phyloP scores from a whole-genome alignment of 2,113 vertebrate genomes.

The Brienomyrus longianalis region DNA sequence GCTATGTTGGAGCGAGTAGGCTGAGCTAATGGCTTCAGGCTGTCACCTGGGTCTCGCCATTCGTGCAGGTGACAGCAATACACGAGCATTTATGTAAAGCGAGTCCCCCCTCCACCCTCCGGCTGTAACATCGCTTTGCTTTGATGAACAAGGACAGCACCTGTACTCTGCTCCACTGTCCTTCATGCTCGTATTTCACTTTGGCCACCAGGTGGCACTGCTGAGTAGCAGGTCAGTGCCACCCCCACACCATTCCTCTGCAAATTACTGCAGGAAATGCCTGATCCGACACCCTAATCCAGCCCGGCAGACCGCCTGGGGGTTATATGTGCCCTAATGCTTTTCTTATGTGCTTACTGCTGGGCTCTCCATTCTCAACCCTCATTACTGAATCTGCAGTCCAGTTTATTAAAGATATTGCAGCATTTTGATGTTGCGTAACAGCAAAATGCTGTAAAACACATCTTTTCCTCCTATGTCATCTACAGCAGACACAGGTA shows the following conservation, averaged over 20 bases:
- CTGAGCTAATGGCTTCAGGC: background rate
- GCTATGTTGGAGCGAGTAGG: background rate
- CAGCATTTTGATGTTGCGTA: background rate
- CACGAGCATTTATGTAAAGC: background rate
- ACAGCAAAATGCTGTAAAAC: background rate
- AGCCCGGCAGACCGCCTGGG: background rate
- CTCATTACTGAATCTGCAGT: background rate
- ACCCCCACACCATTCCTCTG: background rate
- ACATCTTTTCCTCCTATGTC: background rate
- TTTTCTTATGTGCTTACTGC: background rate
- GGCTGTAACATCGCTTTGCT: background rate
- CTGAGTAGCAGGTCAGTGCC: background rate
- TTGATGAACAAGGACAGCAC: background rate
- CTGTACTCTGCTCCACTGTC: background rate
- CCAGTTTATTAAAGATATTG: background rate
- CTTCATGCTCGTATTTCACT: background rate
- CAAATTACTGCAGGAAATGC: constrained; percentile 13
- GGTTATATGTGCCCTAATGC: background rate
- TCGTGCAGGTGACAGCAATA: background rate
- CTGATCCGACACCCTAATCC: background rate
- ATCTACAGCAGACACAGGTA: background rate
- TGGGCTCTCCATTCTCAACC: background rate
- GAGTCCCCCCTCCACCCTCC: background rate
- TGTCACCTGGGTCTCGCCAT: background rate
- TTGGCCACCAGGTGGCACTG: background rate